These are phyloP conservation scores for Scaptomyza polygonia DNA, from an alignment of 2,888 invertebrate genomes.

Conservation along the genomic window DNA sequence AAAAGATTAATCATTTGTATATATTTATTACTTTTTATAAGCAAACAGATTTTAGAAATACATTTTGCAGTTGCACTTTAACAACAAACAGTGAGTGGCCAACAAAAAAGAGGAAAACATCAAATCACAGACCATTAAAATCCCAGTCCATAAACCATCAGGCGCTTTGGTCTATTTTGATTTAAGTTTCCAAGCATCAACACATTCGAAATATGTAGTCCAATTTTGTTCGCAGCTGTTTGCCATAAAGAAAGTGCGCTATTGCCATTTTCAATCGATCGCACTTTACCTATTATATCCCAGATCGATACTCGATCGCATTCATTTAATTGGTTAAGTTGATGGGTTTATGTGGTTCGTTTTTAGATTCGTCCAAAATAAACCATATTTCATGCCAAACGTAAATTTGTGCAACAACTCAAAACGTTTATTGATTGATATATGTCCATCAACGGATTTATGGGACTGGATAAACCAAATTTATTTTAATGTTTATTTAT, in stretches of 20 bases:
- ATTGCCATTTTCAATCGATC: conserved; percentile 48
- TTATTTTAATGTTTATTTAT: conserved; percentile 7
- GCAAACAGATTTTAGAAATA: conserved; percentile 45
- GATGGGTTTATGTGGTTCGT: conserved; percentile 66
- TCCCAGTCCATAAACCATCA: conserved; percentile 20
- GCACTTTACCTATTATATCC: conserved; percentile 40
- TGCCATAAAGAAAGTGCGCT: conserved; percentile 70
- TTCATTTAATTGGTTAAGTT: conserved; percentile 51
- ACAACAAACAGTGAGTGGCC: conserved; percentile 30
- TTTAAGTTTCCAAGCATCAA: conserved; percentile 56
- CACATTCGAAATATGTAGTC: conserved; percentile 38
- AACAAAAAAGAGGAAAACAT: conserved; percentile 1
- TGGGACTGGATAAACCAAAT: conserved; percentile 4
- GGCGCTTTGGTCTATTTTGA: conserved; percentile 45
- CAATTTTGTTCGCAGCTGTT: conserved; percentile 59
- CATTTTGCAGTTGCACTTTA: conserved; percentile 52
- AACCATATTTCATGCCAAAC: conserved; percentile 57
- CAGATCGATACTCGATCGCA: conserved; percentile 18
- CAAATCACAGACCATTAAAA: background rate
- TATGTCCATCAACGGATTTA: conserved; percentile 45
- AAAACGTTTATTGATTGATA: conserved; percentile 58
- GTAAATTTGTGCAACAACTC: conserved; percentile 33
- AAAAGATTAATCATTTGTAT: conserved; percentile 22
- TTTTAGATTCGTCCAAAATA: conserved; percentile 48
- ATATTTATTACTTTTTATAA: conserved; percentile 30